Evolutionary conservation across 2,888 invertebrate species (phyloP), one percentile per base, ranked within the genome.

Genomic region (Portevinia maculata): DNA sequence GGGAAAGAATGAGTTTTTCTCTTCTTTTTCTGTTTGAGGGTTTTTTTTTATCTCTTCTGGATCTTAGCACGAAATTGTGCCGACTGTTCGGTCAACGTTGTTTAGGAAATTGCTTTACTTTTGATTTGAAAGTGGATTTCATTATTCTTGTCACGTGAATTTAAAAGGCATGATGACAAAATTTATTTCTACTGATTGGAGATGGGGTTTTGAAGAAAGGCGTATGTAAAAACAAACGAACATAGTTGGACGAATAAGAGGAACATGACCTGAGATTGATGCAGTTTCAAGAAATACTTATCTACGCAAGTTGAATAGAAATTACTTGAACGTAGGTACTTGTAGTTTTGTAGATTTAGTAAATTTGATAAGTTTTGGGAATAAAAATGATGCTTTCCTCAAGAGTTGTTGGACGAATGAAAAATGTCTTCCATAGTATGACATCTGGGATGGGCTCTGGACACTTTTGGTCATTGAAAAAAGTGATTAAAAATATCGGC

Each of bases 81-180:
- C 39, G 19, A 11, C 52, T 2, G 39, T 24, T 53, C 67, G 53
- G 65, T 60, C 60, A 67, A 28, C 39, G 59, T 48, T n/a, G 52
- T 52, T 52, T 39, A n/a, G 34, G 32, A 48, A 64, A 64, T 15
- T 67, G 79, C 24, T 67, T 79, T 67, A 74, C 46, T 62, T 73
- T 73, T 79, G 67, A 79, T 79, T 67, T 60, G 19, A 41, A 48
- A 67, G 34, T 28, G 13, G 19, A 13, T 44, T 41, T 60, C 0
- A 15, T 19, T 74, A 73, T 74, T 24, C 67, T n/a, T 32, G 60
- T 79, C 79, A 79, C 79, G 79, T 73, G 15, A 32, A 39, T 48
- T 21, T 21, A 44, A 17, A 50, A 79, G 55, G 46, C 50, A 71
- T 78, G 71, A 65, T 65, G 44, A 71, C 59, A 46, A 50, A 59